phyloP scores from a whole-genome alignment of 2,113 vertebrate species.

The Anser cygnoides region DNA sequence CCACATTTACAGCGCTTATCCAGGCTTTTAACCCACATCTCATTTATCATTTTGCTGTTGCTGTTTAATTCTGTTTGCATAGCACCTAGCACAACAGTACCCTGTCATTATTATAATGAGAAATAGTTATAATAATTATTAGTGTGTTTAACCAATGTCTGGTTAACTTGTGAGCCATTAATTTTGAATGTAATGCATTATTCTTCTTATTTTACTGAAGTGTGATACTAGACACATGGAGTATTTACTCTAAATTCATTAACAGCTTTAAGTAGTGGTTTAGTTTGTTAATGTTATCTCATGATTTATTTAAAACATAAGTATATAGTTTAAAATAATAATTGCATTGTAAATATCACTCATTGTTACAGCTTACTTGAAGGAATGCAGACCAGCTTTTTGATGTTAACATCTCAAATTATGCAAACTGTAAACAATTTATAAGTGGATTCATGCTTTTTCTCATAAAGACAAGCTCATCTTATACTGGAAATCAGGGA shows the following conservation, averaged over 20 bases:
- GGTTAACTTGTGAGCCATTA: constrained; percentile 13
- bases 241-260: constrained; percentile 18
- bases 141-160: constrained; percentile 16
- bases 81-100: constrained; percentile 25
- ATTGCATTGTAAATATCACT: neutral
- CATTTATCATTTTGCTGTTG: constrained; percentile 11
- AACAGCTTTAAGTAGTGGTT: neutral
- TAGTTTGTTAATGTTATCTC: constrained; percentile 49
- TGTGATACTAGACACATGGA: neutral
- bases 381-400: constrained; percentile 29
- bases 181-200: neutral
- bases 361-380: neutral
- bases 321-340: constrained; percentile 18
- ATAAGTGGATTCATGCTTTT: constrained; percentile 23
- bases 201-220: neutral
- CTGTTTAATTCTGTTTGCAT: constrained; percentile 18
- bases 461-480: constrained; percentile 23
- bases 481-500: constrained; percentile 49
- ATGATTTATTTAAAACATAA: constrained; percentile 32
- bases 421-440: constrained; percentile 49
- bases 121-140: constrained; percentile 31
- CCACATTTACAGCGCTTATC: neutral
- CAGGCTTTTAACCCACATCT: constrained; percentile 7
- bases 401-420: constrained; percentile 35
- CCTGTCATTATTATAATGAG: constrained; percentile 48